These are phyloP conservation scores for Tetraneura akinire DNA, from an alignment of 1,140 invertebrate species.

Conservation along the genomic window DNA sequence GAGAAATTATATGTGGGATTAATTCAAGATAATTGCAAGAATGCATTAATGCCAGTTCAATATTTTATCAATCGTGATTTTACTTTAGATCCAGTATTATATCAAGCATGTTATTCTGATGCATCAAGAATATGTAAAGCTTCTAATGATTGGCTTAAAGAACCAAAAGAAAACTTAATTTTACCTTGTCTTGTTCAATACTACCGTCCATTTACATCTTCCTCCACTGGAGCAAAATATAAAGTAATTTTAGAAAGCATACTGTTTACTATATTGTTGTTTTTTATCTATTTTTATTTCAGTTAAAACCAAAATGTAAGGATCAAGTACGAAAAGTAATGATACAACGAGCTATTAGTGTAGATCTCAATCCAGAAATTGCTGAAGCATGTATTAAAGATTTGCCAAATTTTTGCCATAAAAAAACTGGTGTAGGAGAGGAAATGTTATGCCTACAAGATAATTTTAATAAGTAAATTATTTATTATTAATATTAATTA, in stretches of 20 bases:
- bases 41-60: slow-evolving; percentile 90
- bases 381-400: slow-evolving; percentile 87
- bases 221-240: slow-evolving; percentile 42
- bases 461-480: slow-evolving; percentile 72
- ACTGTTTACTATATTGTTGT: neutral
- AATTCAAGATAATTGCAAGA: slow-evolving; percentile 89
- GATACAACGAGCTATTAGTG: slow-evolving; percentile 85
- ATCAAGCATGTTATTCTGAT: slow-evolving; percentile 83
- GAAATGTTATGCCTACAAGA: slow-evolving; percentile 92
- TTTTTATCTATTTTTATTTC: neutral
- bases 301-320: slow-evolving; percentile 68
- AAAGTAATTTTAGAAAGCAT: neutral
- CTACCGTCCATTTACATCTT: slow-evolving; percentile 62
- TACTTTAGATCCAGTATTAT: slow-evolving; percentile 87
- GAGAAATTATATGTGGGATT: slow-evolving; percentile 80
- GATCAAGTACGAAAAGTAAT: slow-evolving; percentile 88
- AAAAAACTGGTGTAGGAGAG: slow-evolving; percentile 80
- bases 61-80: slow-evolving; percentile 96
- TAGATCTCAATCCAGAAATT: slow-evolving; percentile 91
- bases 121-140: slow-evolving; percentile 81
- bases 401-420: slow-evolving; percentile 78
- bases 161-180: slow-evolving; percentile 67
- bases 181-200: slow-evolving; percentile 90
- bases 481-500: neutral
- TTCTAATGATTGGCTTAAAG: slow-evolving; percentile 74